Base-by-base conservation (phyloP, 2,113 vertebrate genomes). In the Setophaga petechia region DNA sequence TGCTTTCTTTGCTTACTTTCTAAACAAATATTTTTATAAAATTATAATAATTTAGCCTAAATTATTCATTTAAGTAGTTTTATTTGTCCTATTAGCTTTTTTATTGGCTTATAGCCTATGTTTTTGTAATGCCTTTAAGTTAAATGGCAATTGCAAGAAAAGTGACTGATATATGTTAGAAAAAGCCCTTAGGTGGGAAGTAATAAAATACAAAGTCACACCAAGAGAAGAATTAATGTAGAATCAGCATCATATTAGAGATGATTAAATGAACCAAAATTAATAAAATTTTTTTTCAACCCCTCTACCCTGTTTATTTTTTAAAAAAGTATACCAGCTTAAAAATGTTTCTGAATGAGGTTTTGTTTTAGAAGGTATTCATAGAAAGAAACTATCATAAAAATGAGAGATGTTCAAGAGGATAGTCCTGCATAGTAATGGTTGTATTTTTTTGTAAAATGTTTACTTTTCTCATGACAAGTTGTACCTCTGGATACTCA, bases 301-400 rank as follows among this genome's bases (percentile, higher is more conserved):
- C 27, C 1, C 2, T 2, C 2, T 43, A 23, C 10, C 7, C 4
- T 25, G 8, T 37, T 39, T 19, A 4, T 11, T n/a, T 51, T 39
- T 28, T 2, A 3, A 18, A n/a, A 55, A 58, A 43, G 7, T 11
- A 31, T 9, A 21, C 0, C 6, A 20, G 9, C 90, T 72, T 16
- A 57, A 73, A 80, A 94, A 44, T 66, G 12, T 31, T 51, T 92
- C 55, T 84, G 55, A 73, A 52, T 61, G 49, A 65, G 13, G 9
- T 46, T 72, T 87, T 59, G 3, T 75, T 90, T 81, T 49, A 73
- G 47, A 86, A 57, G 20, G 8, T 65, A 11, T 71, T 84, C 84
- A 35, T 28, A 37, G 37, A 82, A 82, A 82, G 18, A 5, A 73
- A 69, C 44, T 79, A 63, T 59, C 30, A 58, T 57, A 79, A 94